Conservation (phyloP, 1,140 invertebrate species). For the Pemphigus obesinymphae region DNA sequence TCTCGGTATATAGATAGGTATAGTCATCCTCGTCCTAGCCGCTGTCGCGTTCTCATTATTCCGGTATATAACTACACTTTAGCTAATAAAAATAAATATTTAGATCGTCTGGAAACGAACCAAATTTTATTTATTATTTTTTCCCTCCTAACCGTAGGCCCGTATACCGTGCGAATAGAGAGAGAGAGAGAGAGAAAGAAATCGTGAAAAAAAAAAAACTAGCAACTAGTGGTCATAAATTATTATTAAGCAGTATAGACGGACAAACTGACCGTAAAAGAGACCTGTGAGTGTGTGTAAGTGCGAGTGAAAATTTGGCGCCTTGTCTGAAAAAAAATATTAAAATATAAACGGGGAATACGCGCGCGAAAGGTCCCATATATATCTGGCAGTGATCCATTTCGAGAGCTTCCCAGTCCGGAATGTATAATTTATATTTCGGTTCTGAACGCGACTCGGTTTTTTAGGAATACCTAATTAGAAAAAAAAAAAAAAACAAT, state of each 20-base stretch:
- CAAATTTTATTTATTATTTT: conserved; percentile 6
- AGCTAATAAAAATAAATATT: conserved; percentile 3
- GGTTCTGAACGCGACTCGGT: not conserved
- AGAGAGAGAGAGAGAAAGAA: no score
- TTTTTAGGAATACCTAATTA: not conserved
- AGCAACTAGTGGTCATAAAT: conserved; percentile 38
- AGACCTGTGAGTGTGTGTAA: not conserved
- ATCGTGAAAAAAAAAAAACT: no score
- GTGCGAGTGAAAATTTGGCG: no score
- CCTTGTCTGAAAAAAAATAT: conserved; percentile 16
- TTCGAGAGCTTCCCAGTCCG: not conserved
- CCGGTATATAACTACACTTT: not conserved
- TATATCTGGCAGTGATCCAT: conserved; percentile 22
- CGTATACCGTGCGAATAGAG: no score
- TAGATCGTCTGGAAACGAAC: conserved; percentile 16
- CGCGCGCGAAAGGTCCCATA: conserved; percentile 1
- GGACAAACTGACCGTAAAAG: conserved; percentile 29
- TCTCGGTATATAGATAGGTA: no score
- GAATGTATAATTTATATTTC: conserved; percentile 1
- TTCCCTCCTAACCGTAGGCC: no score
- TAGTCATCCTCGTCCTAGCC: not conserved
- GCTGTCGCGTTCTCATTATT: not conserved
- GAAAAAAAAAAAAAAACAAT: not conserved
- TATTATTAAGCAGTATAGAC: conserved; percentile 28
- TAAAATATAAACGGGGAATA: conserved; percentile 5